Percentiles rank a stretch among this genome's conserved stretches.
Conservation (phyloP, 2,888 invertebrate genomes). For the Lampropteryx suffumata region DNA sequence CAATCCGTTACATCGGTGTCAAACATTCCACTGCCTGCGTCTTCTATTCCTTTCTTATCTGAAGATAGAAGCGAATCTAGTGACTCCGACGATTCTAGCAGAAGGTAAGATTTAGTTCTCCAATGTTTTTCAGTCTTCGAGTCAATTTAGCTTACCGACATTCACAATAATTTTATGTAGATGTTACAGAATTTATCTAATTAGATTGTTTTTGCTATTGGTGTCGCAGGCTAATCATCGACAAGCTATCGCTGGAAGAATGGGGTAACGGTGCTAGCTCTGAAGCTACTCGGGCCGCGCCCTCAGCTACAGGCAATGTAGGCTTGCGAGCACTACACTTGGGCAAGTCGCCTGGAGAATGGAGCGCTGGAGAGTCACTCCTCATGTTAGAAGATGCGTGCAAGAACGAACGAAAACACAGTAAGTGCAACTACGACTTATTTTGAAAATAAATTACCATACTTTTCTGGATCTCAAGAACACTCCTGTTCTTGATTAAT, state of each 20-base stretch:
- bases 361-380: slow-evolving; percentile 76
- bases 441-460: no score
- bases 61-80: slow-evolving; percentile 73
- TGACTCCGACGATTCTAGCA: slow-evolving; percentile 75
- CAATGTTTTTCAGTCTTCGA: slow-evolving; percentile 11
- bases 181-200: slow-evolving; percentile 14
- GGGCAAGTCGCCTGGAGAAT: slow-evolving; percentile 75
- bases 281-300: slow-evolving; percentile 40
- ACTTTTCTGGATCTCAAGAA: no score
- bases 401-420: slow-evolving; percentile 75
- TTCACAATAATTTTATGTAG: no score
- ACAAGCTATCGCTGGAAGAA: slow-evolving; percentile 67
- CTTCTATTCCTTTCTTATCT: slow-evolving; percentile 47
- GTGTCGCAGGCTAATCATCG: slow-evolving; percentile 69
- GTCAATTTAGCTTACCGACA: no score
- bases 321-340: slow-evolving; percentile 59
- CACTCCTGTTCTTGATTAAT: no score
- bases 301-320: slow-evolving; percentile 28
- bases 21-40: slow-evolving; percentile 55
- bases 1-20: slow-evolving; percentile 52
- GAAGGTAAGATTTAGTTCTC: slow-evolving; percentile 54
- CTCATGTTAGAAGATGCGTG: slow-evolving; percentile 78
- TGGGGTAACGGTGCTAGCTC: slow-evolving; percentile 55
- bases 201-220: slow-evolving; percentile 18
- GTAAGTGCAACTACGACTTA: slow-evolving; percentile 43